Conservation (phyloP, 2,113 vertebrate genomes). For the Oreocharis arfaki region DNA sequence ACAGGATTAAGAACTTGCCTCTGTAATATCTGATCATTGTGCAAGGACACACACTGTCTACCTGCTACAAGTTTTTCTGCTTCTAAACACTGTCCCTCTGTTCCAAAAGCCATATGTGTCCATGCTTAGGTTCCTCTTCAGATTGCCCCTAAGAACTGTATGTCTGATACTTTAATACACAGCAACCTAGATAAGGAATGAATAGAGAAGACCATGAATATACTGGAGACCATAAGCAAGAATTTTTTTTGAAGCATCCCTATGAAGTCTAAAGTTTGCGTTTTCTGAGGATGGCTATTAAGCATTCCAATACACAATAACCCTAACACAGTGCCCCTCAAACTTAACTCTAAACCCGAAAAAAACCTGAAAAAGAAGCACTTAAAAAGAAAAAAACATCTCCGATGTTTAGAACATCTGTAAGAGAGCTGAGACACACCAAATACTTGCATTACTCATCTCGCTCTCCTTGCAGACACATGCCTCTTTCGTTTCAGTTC, state of each 20-base stretch:
- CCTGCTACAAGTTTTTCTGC: background rate
- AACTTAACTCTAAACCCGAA: background rate
- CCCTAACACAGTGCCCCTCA: accelerated
- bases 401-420: background rate
- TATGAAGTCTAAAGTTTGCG: background rate
- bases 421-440: background rate
- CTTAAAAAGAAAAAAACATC: background rate
- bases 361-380: background rate
- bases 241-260: background rate
- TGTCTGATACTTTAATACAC: background rate
- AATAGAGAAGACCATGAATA: background rate
- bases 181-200: background rate
- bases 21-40: background rate
- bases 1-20: background rate
- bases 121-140: background rate
- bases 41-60: background rate
- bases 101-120: background rate
- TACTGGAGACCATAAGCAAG: background rate
- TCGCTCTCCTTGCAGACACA: background rate
- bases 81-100: background rate
- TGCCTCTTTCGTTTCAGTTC: conserved; percentile 41
- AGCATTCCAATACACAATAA: background rate
- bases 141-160: background rate
- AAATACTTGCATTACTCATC: conserved; percentile 13
- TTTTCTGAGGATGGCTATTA: background rate